Evolutionary conservation across 1,140 invertebrate genomes (phyloP).

Genomic region (Vanessa tameamea): DNA sequence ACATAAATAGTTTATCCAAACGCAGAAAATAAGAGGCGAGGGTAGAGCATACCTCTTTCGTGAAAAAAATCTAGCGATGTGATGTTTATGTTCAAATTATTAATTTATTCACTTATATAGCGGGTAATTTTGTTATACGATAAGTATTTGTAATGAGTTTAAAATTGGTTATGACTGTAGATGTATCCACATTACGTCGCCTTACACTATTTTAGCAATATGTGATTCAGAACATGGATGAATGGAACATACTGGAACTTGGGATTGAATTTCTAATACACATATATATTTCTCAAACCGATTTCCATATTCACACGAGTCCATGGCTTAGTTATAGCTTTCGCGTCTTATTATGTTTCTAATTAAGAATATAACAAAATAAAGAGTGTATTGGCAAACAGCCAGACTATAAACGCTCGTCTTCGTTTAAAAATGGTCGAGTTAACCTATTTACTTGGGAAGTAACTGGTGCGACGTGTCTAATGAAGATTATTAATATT

Average conservation of each 20-base stretch:
- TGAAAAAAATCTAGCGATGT: too few species aligned
- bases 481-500: constrained; percentile 5
- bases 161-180: neutral
- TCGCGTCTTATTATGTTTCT: constrained; percentile 37
- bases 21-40: neutral
- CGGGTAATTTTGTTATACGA: too few species aligned
- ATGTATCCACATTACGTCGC: constrained; percentile 28
- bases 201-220: constrained; percentile 51
- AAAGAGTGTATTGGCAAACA: constrained; percentile 50
- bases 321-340: constrained; percentile 23
- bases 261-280: constrained; percentile 16
- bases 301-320: constrained; percentile 15
- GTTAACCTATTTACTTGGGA: constrained; percentile 64
- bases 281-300: constrained; percentile 35
- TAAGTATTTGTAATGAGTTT: too few species aligned
- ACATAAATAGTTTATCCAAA: constrained; percentile 9
- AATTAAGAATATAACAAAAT: constrained; percentile 69
- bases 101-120: too few species aligned
- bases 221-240: constrained; percentile 54
- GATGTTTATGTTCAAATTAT: too few species aligned
- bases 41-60: too few species aligned
- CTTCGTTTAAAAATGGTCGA: constrained; percentile 48
- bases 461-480: constrained; percentile 17
- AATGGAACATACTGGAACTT: constrained; percentile 50
- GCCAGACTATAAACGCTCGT: constrained; percentile 51